Conservation (phyloP, 2,888 invertebrate species). For the Ochropacha duplaris region DNA sequence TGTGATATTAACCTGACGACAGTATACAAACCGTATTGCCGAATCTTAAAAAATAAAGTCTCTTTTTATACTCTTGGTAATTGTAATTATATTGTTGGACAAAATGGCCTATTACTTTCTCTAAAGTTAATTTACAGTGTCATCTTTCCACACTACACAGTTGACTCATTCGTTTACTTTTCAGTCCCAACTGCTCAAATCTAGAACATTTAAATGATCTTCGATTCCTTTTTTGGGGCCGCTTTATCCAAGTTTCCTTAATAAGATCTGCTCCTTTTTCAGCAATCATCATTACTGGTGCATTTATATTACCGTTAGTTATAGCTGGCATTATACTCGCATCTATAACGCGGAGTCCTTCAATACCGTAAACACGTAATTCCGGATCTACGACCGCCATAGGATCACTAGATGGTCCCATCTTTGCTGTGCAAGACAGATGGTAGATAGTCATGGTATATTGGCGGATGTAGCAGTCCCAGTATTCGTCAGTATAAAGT, state of each 20-base stretch:
- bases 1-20: background rate
- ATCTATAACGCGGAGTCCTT: conserved; percentile 91
- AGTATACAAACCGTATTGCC: background rate
- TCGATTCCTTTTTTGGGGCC: conserved; percentile 38
- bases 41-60: background rate
- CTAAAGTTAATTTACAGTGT: conserved; percentile 27
- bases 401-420: conserved; percentile 90
- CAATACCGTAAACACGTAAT: conserved; percentile 89
- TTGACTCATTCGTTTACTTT: conserved; percentile 24
- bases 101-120: conserved; percentile 35
- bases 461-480: conserved; percentile 92
- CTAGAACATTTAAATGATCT: conserved; percentile 53
- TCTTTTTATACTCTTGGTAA: conserved; percentile 34
- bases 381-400: conserved; percentile 92
- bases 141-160: conserved; percentile 59
- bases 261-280: conserved; percentile 94
- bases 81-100: conserved; percentile 21
- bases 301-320: conserved; percentile 94
- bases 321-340: conserved; percentile 95
- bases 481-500: conserved; percentile 91
- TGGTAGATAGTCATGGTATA: conserved; percentile 95
- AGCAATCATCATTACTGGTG: conserved; percentile 93
- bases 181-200: conserved; percentile 40
- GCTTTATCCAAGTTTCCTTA: conserved; percentile 86
- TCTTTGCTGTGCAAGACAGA: conserved; percentile 92